Percentiles rank a stretch among this genome's conserved stretches.
phyloP scores from a whole-genome alignment of 2,797 vertebrate species.

The Centropyge bicolor region DNA sequence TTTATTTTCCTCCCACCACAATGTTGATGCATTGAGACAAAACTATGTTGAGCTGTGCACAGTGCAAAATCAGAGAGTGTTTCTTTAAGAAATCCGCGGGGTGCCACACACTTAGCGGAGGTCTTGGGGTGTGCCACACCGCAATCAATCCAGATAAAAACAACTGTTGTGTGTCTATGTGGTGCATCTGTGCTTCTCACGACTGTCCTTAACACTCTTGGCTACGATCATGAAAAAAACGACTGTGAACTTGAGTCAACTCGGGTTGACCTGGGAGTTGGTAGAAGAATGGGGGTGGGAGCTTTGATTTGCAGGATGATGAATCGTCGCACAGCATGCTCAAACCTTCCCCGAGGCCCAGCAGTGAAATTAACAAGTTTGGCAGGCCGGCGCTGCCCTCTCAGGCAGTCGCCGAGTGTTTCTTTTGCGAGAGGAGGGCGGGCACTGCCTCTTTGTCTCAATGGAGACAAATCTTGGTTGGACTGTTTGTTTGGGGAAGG shows the following conservation, averaged over 20 bases:
- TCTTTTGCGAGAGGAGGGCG: conserved; percentile 29
- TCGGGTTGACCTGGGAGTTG: conserved; percentile 54
- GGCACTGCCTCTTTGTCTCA: conserved; percentile 60
- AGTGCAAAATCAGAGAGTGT: not conserved
- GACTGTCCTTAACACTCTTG: not conserved
- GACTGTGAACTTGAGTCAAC: conserved; percentile 50
- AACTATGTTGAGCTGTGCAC: not conserved
- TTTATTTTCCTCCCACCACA: not conserved
- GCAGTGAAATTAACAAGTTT: conserved; percentile 65
- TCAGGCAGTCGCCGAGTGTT: conserved; percentile 18
- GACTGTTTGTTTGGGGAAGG: conserved; percentile 74
- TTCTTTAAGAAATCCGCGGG: not conserved
- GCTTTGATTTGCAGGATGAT: conserved; percentile 23
- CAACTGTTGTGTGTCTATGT: conserved; percentile 13
- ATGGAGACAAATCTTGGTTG: conserved; percentile 57
- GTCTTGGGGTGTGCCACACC: not conserved
- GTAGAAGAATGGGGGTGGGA: conserved; percentile 18
- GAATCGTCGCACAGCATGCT: conserved; percentile 39
- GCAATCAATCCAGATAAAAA: conserved; percentile 18
- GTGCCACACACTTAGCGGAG: not conserved
- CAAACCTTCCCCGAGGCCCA: conserved; percentile 62
- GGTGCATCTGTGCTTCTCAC: conserved; percentile 13
- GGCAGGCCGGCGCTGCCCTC: conserved; percentile 57
- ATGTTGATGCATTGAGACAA: not conserved
- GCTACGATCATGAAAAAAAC: not conserved